Percentiles rank a stretch among this genome's conserved stretches.
Evolutionary conservation across 2,888 invertebrate genomes (phyloP).

Genomic region (Polymixis lichenea): DNA sequence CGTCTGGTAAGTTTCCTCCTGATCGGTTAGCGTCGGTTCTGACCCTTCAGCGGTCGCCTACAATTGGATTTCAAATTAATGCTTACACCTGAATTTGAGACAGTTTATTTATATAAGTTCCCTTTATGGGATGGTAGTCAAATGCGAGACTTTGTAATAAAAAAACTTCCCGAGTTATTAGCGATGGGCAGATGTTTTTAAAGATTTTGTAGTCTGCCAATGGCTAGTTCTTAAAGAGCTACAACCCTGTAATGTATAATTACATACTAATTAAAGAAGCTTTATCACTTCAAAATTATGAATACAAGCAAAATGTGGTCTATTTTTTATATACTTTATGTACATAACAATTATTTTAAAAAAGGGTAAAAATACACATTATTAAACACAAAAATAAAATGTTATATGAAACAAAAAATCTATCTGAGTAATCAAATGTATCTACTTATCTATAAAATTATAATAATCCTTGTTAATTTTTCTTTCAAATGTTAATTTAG

Average conservation of each 20-base stretch:
- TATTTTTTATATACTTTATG: no score
- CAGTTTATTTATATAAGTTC: neutral
- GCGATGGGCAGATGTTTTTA: neutral
- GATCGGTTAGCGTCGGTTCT: slow-evolving; percentile 74
- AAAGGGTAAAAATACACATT: no score
- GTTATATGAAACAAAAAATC: no score
- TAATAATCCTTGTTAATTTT: neutral
- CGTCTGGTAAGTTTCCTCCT: slow-evolving; percentile 92
- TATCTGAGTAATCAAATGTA: neutral
- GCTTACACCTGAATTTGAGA: neutral
- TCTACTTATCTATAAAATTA: neutral
- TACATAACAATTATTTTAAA: no score
- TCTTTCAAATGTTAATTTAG: neutral
- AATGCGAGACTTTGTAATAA: neutral
- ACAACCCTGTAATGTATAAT: neutral
- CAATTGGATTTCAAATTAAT: slow-evolving; percentile 9
- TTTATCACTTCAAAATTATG: neutral
- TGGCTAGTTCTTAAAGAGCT: neutral
- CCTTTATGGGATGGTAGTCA: neutral
- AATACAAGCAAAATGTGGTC: no score
- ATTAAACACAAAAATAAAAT: no score
- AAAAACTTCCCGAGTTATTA: neutral
- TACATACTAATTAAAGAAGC: neutral
- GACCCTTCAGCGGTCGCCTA: slow-evolving; percentile 58
- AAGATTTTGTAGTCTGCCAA: no score